Percentiles rank a stretch among this genome's conserved stretches.
Evolutionary conservation across 2,888 invertebrate species (phyloP).

Genomic region (Mayetiola destructor): DNA sequence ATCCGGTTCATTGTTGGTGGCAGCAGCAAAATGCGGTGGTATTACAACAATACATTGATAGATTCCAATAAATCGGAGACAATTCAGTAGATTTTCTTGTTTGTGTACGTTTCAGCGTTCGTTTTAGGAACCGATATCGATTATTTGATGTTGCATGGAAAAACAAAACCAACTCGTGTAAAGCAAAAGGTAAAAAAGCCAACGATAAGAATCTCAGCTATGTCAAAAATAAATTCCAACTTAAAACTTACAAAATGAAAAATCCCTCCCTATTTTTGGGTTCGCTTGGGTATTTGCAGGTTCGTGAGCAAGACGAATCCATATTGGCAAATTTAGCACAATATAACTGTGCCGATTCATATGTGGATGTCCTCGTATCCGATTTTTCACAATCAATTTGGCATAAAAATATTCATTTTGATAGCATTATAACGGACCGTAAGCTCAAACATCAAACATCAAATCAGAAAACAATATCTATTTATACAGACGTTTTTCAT

Average conservation of each 20-base stretch:
- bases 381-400: conserved; percentile 80
- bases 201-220: not conserved
- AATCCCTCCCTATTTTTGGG: not conserved
- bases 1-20: conserved; percentile 67
- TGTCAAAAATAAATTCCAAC: not conserved
- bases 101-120: conserved; percentile 36
- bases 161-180: conserved; percentile 64
- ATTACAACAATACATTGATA: not conserved
- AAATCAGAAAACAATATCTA: not conserved
- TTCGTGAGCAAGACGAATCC: conserved; percentile 67
- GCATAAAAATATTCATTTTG: conserved; percentile 54
- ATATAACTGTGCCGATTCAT: conserved; percentile 59
- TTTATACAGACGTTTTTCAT: not conserved
- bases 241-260: conserved; percentile 4
- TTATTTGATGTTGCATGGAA: conserved; percentile 82
- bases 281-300: conserved; percentile 32
- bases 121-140: conserved; percentile 89
- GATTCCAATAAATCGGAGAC: not conserved
- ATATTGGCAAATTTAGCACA: conserved; percentile 77
- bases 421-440: conserved; percentile 95
- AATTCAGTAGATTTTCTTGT: not conserved
- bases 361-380: conserved; percentile 78
- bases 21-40: conserved; percentile 80
- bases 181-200: conserved; percentile 44
- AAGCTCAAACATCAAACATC: conserved; percentile 31